phyloP scores from a whole-genome alignment of 2,113 vertebrate species.

The Sylvia atricapilla region DNA sequence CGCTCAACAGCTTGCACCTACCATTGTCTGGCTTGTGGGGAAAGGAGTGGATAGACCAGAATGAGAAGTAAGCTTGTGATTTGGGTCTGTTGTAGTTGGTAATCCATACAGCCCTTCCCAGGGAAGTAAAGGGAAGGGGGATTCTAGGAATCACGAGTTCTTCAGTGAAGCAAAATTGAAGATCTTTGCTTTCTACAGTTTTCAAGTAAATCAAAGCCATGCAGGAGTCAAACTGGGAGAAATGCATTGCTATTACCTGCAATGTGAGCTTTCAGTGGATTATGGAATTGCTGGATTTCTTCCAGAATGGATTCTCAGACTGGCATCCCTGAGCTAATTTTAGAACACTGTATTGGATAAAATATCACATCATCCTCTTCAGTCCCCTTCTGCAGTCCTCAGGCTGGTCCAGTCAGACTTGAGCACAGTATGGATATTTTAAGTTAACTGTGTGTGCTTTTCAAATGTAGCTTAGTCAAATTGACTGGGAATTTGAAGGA shows the following conservation, averaged over 20 bases:
- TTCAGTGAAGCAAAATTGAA: neutral
- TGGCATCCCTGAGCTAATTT: constrained; percentile 24
- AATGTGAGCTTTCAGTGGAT: neutral
- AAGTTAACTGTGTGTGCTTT: neutral
- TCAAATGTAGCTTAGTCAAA: neutral
- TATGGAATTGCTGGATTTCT: neutral
- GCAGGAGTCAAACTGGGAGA: neutral
- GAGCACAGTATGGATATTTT: neutral
- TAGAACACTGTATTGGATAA: neutral
- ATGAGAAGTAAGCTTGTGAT: neutral
- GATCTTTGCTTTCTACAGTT: neutral
- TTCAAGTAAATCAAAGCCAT: neutral
- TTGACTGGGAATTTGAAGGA: neutral
- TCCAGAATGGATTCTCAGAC: constrained; percentile 14
- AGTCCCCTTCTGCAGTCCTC: neutral
- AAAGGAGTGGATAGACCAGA: neutral
- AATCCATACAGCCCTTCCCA: neutral
- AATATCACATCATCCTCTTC: neutral
- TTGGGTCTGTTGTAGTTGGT: neutral
- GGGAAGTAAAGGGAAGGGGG: neutral
- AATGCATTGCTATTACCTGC: neutral
- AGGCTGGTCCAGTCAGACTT: neutral
- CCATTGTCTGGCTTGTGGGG: neutral
- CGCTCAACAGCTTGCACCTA: neutral
- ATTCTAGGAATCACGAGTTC: neutral